Percentiles rank a stretch among this genome's conserved stretches.
Evolutionary conservation across 1,140 invertebrate species (phyloP).

Genomic region (Pogonomyrmex barbatus): DNA sequence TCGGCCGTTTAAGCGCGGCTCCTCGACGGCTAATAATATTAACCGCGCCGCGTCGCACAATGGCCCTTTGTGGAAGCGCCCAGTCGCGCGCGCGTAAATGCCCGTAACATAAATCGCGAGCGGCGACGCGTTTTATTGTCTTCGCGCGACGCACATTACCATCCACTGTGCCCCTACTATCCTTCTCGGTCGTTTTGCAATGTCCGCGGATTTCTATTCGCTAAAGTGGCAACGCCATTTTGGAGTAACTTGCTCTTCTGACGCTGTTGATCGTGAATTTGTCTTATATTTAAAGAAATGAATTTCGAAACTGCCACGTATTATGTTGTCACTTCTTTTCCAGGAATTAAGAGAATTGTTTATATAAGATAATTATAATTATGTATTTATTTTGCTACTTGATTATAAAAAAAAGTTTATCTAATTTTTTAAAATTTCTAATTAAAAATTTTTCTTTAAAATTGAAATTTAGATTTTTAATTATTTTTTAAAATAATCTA

Average conservation of each 20-base stretch:
- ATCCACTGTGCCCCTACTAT: neutral
- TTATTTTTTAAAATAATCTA: too few relatives aligned
- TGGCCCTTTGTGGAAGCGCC: slow-evolving; percentile 78
- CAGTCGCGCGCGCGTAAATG: slow-evolving; percentile 57
- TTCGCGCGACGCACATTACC: slow-evolving; percentile 41
- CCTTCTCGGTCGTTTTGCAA: neutral
- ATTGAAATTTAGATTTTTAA: too few relatives aligned
- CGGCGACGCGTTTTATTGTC: slow-evolving; percentile 61
- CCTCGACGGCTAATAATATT: slow-evolving; percentile 82
- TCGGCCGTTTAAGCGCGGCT: slow-evolving; percentile 73
- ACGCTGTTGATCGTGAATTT: neutral
- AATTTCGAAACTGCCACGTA: neutral
- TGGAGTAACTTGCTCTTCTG: neutral
- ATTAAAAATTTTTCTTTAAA: too few relatives aligned
- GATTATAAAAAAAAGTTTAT: neutral
- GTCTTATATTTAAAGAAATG: neutral
- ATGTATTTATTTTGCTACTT: neutral
- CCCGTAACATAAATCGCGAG: slow-evolving; percentile 63
- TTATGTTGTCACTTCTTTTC: neutral
- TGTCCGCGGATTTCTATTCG: slow-evolving; percentile 15
- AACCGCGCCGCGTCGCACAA: slow-evolving; percentile 77
- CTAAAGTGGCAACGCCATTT: slow-evolving; percentile 10
- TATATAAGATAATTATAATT: neutral
- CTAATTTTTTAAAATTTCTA: too few relatives aligned
- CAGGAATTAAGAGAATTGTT: neutral